Conservation (phyloP, 53 echinoderm and acorn worm genomes). For the Patiria pectinifera region DNA sequence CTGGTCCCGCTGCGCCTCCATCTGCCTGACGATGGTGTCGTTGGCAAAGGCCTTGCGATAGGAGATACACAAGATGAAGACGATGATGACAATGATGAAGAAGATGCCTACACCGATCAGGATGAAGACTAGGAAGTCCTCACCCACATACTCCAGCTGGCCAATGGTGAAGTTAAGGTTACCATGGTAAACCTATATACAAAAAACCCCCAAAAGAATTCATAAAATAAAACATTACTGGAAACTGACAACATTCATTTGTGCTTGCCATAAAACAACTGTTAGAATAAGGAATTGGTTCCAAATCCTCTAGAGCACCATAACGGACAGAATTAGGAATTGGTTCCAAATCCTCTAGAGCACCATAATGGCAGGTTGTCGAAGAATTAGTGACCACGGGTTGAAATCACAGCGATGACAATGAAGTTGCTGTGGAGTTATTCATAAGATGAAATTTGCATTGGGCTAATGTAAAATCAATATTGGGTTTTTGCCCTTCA, state of each 20-base stretch:
- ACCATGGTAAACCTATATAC: slow-evolving; percentile 82
- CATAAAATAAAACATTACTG: neutral
- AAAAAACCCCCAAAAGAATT: neutral
- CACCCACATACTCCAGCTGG: slow-evolving; percentile 72
- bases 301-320: too few species aligned
- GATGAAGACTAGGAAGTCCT: slow-evolving; percentile 60
- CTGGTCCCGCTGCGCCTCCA: slow-evolving; percentile 79
- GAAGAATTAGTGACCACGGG: too few species aligned
- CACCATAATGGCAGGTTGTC: too few species aligned
- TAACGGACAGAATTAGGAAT: too few species aligned
- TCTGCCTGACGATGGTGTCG: slow-evolving; percentile 75
- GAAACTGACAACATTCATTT: neutral
- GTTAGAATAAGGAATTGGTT: too few species aligned
- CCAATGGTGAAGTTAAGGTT: slow-evolving; percentile 79
- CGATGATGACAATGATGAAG: slow-evolving; percentile 65
- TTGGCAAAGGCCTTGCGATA: slow-evolving; percentile 78
- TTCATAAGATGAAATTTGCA: too few species aligned
- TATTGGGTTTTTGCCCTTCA: too few species aligned
- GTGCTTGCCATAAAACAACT: too few species aligned
- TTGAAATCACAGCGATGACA: too few species aligned
- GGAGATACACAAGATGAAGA: slow-evolving; percentile 61
- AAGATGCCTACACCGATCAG: slow-evolving; percentile 62
- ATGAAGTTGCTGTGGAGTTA: too few species aligned
- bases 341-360: too few species aligned
- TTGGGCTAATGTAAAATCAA: too few species aligned